These are phyloP conservation scores for Mythimna impura DNA, from an alignment of 2,888 invertebrate species.

Conservation along the genomic window DNA sequence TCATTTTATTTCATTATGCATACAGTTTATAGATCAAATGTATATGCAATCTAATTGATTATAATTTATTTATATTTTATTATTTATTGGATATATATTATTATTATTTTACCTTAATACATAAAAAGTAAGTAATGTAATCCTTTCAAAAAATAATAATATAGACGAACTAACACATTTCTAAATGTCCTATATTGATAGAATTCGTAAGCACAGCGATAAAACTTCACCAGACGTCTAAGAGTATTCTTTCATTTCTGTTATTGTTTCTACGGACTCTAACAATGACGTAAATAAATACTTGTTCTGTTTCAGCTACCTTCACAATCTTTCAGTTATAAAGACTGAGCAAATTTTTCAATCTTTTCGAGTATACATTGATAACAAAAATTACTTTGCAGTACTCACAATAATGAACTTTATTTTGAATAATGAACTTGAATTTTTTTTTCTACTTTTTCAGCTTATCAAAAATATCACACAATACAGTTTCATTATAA, in stretches of 20 bases:
- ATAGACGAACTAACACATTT: neutral
- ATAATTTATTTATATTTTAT: neutral
- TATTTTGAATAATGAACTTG: neutral
- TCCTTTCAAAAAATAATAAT: no score
- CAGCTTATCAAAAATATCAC: neutral
- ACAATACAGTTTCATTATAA: neutral
- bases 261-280: constrained; percentile 40
- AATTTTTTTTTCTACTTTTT: neutral
- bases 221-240: constrained; percentile 34
- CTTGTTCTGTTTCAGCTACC: constrained; percentile 14
- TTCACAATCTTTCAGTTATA: neutral
- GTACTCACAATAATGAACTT: neutral
- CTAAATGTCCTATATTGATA: constrained; percentile 29
- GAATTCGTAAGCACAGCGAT: constrained; percentile 14
- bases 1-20: constrained; percentile 2
- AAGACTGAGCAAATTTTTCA: neutral
- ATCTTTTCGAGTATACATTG: constrained; percentile 2
- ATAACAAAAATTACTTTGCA: constrained; percentile 7
- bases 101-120: neutral
- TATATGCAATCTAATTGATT: neutral
- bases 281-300: constrained; percentile 6
- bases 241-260: constrained; percentile 33
- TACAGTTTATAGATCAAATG: neutral
- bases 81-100: neutral
- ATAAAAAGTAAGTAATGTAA: constrained; percentile 1